Percentiles rank a stretch among this genome's conserved stretches.
These are phyloP conservation scores for Anarhynchus alexandrinus DNA, from an alignment of 2,113 vertebrate species.

Conservation along the genomic window DNA sequence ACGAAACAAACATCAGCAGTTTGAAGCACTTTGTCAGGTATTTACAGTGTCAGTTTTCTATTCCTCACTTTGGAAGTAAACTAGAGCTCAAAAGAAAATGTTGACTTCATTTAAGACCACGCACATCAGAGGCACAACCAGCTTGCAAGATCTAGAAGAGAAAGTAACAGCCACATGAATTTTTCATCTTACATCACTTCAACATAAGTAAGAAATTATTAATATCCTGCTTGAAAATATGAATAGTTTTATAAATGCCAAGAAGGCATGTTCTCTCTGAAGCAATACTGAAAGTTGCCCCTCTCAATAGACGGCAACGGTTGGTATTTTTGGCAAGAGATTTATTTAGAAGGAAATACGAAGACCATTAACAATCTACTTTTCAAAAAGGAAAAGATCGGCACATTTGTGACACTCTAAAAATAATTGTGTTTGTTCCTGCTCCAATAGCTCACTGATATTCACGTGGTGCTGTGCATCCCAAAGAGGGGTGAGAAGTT, in stretches of 20 bases:
- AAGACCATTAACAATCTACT: neutral
- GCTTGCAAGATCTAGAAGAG: neutral
- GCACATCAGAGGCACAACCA: neutral
- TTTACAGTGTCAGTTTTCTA: neutral
- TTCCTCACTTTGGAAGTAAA: neutral
- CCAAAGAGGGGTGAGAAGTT: neutral
- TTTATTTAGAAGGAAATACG: neutral
- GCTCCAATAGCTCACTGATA: neutral
- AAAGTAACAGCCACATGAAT: slow-evolving; percentile 13
- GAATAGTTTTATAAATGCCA: slow-evolving; percentile 1
- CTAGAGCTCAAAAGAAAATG: neutral
- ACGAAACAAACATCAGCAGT: neutral
- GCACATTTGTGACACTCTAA: neutral
- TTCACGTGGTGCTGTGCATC: neutral
- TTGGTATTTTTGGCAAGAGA: neutral
- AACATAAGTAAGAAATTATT: slow-evolving; percentile 45
- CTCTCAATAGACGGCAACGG: neutral
- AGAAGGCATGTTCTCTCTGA: neutral
- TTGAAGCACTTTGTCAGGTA: neutral
- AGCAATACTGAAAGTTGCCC: neutral
- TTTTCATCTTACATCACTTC: slow-evolving; percentile 46
- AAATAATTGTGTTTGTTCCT: neutral
- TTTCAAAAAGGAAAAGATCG: neutral
- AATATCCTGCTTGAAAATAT: slow-evolving; percentile 3
- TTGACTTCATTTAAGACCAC: neutral